Base-by-base conservation (phyloP, 1,140 invertebrate genomes). In the Danaus plexippus region DNA sequence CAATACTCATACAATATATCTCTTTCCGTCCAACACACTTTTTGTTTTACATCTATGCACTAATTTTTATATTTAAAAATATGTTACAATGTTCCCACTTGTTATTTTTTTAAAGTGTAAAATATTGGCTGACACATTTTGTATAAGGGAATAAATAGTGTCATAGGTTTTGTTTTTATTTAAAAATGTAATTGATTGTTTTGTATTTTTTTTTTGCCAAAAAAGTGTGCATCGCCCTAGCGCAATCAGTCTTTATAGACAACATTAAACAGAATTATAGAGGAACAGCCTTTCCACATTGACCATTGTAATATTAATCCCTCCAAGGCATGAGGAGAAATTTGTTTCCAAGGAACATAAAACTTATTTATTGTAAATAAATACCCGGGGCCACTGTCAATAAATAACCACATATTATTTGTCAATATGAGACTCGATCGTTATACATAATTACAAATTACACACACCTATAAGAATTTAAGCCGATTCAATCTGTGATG, bases 11-110 rank as follows among this genome's bases (percentile, higher is more conserved):
- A 77, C 71, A 80, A 75, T 79, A 79, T 74, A 78, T 77, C 71
- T 79, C 69, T 76, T 72, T 80, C 62, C 61, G 70, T 69, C 56
- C 63, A 69, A 75, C 72, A 75, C 70, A 61, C 64, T 71, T 79
- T 69, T 67, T 67, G 61, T 75, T 76, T 32, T 82, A 80, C 64
- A 77, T 73, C 80, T 84, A 84, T 76, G 71, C 69, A 63, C 77
- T 85, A 85, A 82, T 68, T 76, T 32, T 83, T 82, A 80, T 66
- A 68, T 83, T 82, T 80, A 81, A 80, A 32, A 81, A 86, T 86
- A 86, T 84, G 83, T 86, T 84, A 81, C 77, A 84, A 75, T 86
- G 83, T 77, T 86, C 83, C 83, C 83, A 79, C 66, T 78, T 83
- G 80, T 86, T 85, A 71, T 77, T 79, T 76, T 15, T 79, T 72